Evolutionary conservation across 2,888 invertebrate species (phyloP), one percentile per base, ranked within the genome.

Genomic region (Autographa gamma): DNA sequence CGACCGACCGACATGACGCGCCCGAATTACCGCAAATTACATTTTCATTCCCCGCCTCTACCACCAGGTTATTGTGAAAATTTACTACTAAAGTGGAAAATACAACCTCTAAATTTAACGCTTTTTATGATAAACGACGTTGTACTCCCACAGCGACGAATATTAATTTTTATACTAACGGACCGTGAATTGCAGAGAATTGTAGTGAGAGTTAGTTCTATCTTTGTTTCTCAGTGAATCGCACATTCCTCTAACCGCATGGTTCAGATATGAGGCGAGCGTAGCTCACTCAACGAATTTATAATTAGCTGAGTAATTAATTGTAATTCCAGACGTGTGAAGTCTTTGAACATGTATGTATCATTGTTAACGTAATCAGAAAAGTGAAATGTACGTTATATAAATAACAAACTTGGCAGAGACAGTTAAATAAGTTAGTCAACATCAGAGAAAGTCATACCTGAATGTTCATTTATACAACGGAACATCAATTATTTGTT

Each of bases 1-100:
- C 54, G 11, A 14, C 54, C 79, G 81, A 76, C 79, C 89, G 79
- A 84, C 83, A 78, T 83, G 81, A 79, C 88, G 88, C 89, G 88
- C 85, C 87, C 87, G 89, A 89, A 91, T 90, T 88, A 92, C 93
- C 93, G 86, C 93, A 93, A 93, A 93, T 93, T 93, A 93, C 93
- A 92, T 92, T 92, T 93, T 91, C 91, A 93, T 92, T 90, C 90
- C 87, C 88, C 90, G 86, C 90, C 85, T 82, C 77, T 69, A 82
- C 82, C 82, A 63, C 74, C 68, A 73, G 69, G 84, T 86, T 85
- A 85, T 86, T 88, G 84, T 88, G 85, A 86, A 88, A 87, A 87
- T 87, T 86, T 83, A 82, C 86, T 84, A 82, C 83, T 81, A 82
- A 81, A 86, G 81, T 82, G 80, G 76, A 82, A 86, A 86, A 86